Conservation (phyloP, 2,797 vertebrate genomes). For the Siniperca obscura region DNA sequence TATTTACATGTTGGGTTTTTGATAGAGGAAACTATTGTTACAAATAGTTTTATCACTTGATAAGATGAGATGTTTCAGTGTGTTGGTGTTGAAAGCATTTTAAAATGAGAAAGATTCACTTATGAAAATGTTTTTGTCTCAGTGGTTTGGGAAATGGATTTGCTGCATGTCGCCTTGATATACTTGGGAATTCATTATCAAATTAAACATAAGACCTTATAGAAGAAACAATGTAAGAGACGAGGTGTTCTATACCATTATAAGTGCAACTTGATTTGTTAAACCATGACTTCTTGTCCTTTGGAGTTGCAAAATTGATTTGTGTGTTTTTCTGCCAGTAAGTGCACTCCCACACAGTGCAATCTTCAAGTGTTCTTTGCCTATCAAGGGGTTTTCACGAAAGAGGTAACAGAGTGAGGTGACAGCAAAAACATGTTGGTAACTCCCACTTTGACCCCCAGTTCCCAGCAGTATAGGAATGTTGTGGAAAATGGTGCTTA, state of each 20-base stretch:
- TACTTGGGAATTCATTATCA: not conserved
- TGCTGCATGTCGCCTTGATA: not conserved
- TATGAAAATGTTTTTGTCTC: not conserved
- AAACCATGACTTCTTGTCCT: not conserved
- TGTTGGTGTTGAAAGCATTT: slow-evolving; percentile 6
- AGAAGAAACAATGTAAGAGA: not conserved
- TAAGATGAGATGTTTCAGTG: slow-evolving; percentile 2
- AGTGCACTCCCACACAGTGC: slow-evolving; percentile 5
- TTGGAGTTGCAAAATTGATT: not conserved
- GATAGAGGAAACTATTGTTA: slow-evolving; percentile 18
- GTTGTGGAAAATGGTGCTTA: not conserved
- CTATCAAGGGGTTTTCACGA: not conserved
- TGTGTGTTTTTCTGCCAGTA: not conserved
- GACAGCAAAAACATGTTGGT: not conserved
- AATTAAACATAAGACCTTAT: not conserved
- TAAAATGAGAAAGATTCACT: slow-evolving; percentile 6
- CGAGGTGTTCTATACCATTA: not conserved
- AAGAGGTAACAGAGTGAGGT: not conserved
- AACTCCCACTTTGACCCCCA: not conserved
- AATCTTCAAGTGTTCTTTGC: not conserved
- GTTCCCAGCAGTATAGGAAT: too few relatives aligned
- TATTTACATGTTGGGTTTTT: slow-evolving; percentile 37
- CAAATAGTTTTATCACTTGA: slow-evolving; percentile 20
- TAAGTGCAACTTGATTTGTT: not conserved
- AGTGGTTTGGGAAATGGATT: not conserved